A percentile compares a stretch with the other conserved stretches of the same genome.
These are phyloP conservation scores for Drosophila nebulosa DNA, from an alignment of 1,140 invertebrate genomes.

Conservation along the genomic window DNA sequence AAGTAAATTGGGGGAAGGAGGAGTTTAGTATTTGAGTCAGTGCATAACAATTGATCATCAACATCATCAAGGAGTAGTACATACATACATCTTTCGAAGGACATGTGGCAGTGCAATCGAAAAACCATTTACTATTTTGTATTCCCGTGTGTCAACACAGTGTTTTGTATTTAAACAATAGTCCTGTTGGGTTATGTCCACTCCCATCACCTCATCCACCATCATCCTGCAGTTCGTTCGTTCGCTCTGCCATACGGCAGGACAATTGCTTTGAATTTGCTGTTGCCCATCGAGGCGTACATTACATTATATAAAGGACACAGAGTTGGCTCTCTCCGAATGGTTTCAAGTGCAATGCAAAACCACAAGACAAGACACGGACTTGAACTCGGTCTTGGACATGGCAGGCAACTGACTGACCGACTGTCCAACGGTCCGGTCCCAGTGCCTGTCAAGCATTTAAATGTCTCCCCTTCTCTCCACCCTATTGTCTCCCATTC, in stretches of 20 bases:
- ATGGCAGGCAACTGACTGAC: constrained; percentile 11
- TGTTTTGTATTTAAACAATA: constrained; percentile 53
- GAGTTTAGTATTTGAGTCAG: not conserved
- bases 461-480: constrained; percentile 37
- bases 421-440: not conserved
- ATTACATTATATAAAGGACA: constrained; percentile 54
- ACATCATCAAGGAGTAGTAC: constrained; percentile 29
- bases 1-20: not conserved
- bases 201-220: not conserved
- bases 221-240: not conserved
- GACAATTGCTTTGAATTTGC: constrained; percentile 52
- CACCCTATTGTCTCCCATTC: constrained; percentile 5
- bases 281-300: constrained; percentile 50
- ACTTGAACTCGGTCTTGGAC: constrained; percentile 20
- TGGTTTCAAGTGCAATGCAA: constrained; percentile 51
- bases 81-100: constrained; percentile 22
- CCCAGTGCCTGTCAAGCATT: constrained; percentile 36
- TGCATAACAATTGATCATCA: constrained; percentile 37
- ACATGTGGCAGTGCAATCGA: constrained; percentile 31
- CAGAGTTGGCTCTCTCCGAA: not conserved
- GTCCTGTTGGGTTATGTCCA: constrained; percentile 11
- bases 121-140: constrained; percentile 58
- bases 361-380: constrained; percentile 38
- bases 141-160: constrained; percentile 39
- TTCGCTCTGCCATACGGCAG: not conserved